Base-by-base conservation (phyloP, 2,113 vertebrate species). In the Alouatta palliata region DNA sequence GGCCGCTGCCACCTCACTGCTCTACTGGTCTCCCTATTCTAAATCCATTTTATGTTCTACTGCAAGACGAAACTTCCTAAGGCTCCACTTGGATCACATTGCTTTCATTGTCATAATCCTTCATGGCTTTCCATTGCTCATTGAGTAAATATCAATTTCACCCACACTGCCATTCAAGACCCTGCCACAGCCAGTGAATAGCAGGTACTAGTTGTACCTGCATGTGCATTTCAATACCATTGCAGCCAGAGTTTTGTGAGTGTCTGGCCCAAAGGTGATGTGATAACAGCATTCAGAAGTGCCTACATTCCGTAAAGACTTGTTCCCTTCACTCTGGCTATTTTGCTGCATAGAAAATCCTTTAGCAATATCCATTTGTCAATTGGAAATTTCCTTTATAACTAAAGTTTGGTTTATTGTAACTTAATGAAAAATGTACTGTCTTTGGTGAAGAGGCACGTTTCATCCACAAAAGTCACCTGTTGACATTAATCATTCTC, bases 371-470 rank as follows among this genome's bases (percentile, higher is more conserved):
- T 68, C 21, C 25, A 89, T 91, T 75, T 85, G 25, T 92, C 95
- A 94, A 47, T 16, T 93, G 73, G 23, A 2, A 19, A 93, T 96
- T 81, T 89, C 54, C 37, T 94, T 54, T 82, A 47, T 71, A 96
- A 19, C 10, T 86, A 32, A 92, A 68, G 7, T 93, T 96, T 43
- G 40, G 40, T 71, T 82, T 89, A 71, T 37, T 71, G 19, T 82
- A 95, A 94, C 21, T 96, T 84, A 88, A 90, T 83, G 68, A 70
- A 83, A 96, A 89, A 92, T 68, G 37, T 54, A 58, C 49, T 56
- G 23, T 64, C 64, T 79, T 94, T 83, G 9, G 30, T 68, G 37
- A 92, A 94, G 32, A 93, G 94, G 52, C 21, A 77, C n/a, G 5
- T 83, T 93, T 90, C n/a, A 54, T n/a, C n/a, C 43, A 64, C 40